Conservation (phyloP, 2,113 vertebrate species). For the Pelobates fuscus region DNA sequence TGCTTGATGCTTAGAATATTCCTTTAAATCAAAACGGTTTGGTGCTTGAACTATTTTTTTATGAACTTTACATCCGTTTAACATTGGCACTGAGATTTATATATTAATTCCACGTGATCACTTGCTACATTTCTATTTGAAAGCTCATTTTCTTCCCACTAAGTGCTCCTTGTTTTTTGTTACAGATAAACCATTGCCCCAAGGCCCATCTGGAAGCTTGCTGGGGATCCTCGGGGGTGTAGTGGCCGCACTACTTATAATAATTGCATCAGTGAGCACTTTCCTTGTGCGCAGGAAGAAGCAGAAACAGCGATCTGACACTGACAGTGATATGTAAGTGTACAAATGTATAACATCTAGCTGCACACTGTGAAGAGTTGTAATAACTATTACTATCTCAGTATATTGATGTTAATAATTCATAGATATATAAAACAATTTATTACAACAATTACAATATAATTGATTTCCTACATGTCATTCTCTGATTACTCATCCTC, state of each 20-base stretch:
- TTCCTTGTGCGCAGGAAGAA: constrained; percentile 77
- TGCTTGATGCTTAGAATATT: too few species aligned
- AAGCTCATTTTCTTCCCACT: neutral
- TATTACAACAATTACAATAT: too few species aligned
- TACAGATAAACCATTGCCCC: constrained; percentile 85
- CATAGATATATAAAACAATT: too few species aligned
- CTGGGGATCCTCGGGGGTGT: constrained; percentile 80
- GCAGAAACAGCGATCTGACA: constrained; percentile 72
- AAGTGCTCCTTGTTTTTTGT: constrained; percentile 37
- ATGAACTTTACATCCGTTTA: too few species aligned
- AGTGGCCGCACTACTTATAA: constrained; percentile 73
- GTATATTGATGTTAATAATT: constrained; percentile 5
- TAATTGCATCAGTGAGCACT: constrained; percentile 73
- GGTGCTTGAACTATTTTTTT: too few species aligned
- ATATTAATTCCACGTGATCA: neutral
- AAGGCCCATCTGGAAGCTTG: constrained; percentile 73
- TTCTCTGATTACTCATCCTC: neutral
- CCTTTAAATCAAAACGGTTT: too few species aligned
- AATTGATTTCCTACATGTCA: neutral
- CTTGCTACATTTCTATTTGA: neutral
- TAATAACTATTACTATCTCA: neutral
- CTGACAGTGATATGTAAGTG: constrained; percentile 82
- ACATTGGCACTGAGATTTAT: too few species aligned
- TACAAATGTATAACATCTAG: accelerated
- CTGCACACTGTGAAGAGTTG: too few species aligned